These are phyloP conservation scores for Allobates femoralis DNA, from an alignment of 2,797 vertebrate genomes.

Conservation along the genomic window DNA sequence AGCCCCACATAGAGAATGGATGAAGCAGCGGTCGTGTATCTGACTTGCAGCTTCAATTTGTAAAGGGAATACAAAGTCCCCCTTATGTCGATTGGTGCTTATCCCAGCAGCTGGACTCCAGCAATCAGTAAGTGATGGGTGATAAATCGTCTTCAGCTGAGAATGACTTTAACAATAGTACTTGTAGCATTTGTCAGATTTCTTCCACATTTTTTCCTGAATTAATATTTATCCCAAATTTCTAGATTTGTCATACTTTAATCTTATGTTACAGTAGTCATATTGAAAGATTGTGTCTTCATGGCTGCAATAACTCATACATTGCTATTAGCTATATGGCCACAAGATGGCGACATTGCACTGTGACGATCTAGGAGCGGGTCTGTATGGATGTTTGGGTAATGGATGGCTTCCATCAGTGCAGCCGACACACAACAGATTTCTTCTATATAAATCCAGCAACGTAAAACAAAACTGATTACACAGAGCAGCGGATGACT, in stretches of 20 bases:
- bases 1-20: no score
- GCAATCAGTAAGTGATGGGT: no score
- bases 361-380: conserved; percentile 13
- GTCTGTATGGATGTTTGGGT: not conserved
- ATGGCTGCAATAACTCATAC: not conserved
- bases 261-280: not conserved
- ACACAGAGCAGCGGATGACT: not conserved
- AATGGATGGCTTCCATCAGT: not conserved
- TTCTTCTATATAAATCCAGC: not conserved
- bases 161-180: no score
- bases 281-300: not conserved
- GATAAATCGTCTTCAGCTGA: no score
- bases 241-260: not conserved
- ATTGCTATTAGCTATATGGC: conserved; percentile 54
- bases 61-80: no score
- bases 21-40: no score
- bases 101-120: no score
- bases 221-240: no score
- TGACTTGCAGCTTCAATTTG: no score
- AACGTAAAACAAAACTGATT: not conserved
- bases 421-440: not conserved
- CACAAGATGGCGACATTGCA: conserved; percentile 74
- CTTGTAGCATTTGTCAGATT: no score
- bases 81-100: no score
- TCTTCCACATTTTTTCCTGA: no score